Base-by-base conservation (phyloP, 2,113 vertebrate genomes). In the Budorcas taxicolor region DNA sequence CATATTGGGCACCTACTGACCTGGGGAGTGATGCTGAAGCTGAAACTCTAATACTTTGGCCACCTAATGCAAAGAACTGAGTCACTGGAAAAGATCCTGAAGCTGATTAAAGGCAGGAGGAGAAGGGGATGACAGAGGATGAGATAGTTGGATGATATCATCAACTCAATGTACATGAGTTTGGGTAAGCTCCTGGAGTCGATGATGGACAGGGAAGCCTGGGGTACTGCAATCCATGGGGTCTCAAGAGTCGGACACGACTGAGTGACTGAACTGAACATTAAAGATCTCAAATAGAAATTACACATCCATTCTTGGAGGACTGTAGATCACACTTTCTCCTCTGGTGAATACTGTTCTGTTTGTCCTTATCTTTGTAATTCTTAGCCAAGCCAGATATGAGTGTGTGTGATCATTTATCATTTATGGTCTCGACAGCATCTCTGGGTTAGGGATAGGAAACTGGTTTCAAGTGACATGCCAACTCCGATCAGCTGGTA, bases 171-270 rank as follows among this genome's bases (percentile, higher is more conserved):
- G 19, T 1, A 71, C 9, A 11, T 71, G n/a, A 36, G 64, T 71
- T 71, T 71, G 64, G n/a, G 64, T 36, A 71, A 71, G n/a, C 64
- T 67, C 64, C 8, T 10, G 64, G 64, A 71, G n/a, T 36, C n/a
- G 2, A 1, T 36, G 4, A 71, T 23, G n/a, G 64, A 71, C 19
- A 21, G 64, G 64, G 64, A 71, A 71, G 17, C 64, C n/a, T 71
- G 17, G 64, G 9, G 4, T 71, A 71, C 64, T 36, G 64, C 64
- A 71, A 10, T 36, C 5, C 64, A 36, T 11, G 9, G 19, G 9
- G n/a, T 71, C 0, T 0, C 64, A 71, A 5, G 64, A 71, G n/a
- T 36, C 1, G 0, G 64, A 71, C 9, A 1, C 0, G 9, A 71
- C 19, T 71, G 19, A 71, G 64, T 5, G 4, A 36, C 64, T 71